phyloP scores from a whole-genome alignment of 2,797 vertebrate species.

The Anguilla marmorata region DNA sequence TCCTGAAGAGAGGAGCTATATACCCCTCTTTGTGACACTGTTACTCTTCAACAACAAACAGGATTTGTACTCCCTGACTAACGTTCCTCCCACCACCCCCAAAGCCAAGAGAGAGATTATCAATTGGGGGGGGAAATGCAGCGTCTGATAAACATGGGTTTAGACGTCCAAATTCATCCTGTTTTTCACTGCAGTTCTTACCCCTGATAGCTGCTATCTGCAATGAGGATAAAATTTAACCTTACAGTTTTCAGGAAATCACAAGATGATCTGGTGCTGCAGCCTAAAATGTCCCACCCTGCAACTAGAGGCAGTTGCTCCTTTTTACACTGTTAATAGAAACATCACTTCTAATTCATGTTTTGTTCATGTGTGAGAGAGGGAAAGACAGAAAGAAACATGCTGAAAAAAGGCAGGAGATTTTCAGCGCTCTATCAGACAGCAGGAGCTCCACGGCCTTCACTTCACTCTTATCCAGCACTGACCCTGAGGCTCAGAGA shows the following conservation, averaged over 20 bases:
- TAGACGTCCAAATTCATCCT: background rate
- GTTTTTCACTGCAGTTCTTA: background rate
- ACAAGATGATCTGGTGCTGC: slow-evolving; percentile 2
- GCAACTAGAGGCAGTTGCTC: background rate
- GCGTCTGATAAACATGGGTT: slow-evolving; percentile 5
- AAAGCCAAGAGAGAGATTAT: background rate
- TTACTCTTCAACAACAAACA: background rate
- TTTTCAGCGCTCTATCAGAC: slow-evolving; percentile 42
- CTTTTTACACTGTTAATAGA: background rate
- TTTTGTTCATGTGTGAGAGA: slow-evolving; percentile 35
- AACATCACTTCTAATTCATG: background rate
- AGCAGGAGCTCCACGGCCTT: slow-evolving; percentile 46
- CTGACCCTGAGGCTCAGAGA: slow-evolving; percentile 43
- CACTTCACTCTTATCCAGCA: slow-evolving; percentile 33
- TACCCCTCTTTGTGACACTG: background rate
- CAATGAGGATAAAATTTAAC: background rate
- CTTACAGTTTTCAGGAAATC: background rate
- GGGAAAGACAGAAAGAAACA: background rate
- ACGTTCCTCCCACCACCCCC: background rate
- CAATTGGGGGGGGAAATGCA: background rate
- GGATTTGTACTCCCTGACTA: background rate
- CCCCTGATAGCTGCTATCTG: background rate
- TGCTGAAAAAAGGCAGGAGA: background rate
- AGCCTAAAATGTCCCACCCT: slow-evolving; percentile 16
- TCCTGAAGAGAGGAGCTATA: background rate